Base-by-base conservation (phyloP, 2,888 invertebrate species). In the Mesorhabditis belari region DNA sequence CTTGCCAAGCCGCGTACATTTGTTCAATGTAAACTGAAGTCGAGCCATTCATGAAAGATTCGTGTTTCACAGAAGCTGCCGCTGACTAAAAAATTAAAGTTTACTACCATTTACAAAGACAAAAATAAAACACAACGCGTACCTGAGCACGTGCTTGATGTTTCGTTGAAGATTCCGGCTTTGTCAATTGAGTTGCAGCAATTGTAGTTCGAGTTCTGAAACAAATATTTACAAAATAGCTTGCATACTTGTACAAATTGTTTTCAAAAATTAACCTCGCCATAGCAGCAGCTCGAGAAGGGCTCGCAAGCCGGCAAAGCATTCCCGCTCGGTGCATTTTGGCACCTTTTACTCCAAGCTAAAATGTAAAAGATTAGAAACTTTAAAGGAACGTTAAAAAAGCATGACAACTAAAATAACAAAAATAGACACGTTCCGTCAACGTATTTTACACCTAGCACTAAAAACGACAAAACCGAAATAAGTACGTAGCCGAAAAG, bases 31-130 rank as follows among this genome's bases (percentile, higher is more conserved):
- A 99, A 17, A 88, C 88, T 23, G 91, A 89, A 59, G 92, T 91
- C 81, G 90, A 91, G 77, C 95, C 96, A 87, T 91, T 96, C 79
- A 96, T 87, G 84, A 96, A 96, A 2, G 93, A 91, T 83, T 96
- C 95, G 53, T 84, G 82, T 62, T 71, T 75, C 24, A 73, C 73
- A 5, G 74, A 50, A n/a, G 71, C 59, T 6, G 64, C 80, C 65
- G 55, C 70, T 61, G 66, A 35, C 44, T 35, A n/a, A 35, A 81
- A 98, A 96, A 62, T 26, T 9, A 61, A 57, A 17, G 26, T 58
- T 35, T 60, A 60, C 29, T 49, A 24, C 12, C 1, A 51, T 9
- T 51, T 17, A 17, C 23, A 19, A 51, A n/a, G 12, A 17, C 23
- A 19, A 51, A 25, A 99, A 86, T 59, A 99, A 94, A 82, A 96